Percentiles rank a stretch among this genome's conserved stretches.
phyloP scores from a whole-genome alignment of 1,140 invertebrate genomes.

The Eupristina koningsbergeri region DNA sequence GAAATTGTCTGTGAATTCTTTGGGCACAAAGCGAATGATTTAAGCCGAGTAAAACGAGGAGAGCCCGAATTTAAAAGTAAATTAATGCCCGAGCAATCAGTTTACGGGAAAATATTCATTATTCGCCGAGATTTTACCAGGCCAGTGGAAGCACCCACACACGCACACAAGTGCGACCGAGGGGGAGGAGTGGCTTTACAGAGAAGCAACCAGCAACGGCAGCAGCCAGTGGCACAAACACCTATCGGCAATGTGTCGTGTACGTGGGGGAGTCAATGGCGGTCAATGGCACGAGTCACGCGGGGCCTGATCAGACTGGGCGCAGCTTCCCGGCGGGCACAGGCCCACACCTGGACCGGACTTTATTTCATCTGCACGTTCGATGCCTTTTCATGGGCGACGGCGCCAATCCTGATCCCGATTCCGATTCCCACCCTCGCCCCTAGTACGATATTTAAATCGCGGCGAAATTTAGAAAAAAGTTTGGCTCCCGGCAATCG shows the following conservation, averaged over 20 bases:
- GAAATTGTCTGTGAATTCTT: too few relatives aligned
- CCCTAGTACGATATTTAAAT: too few relatives aligned
- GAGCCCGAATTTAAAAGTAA: not conserved
- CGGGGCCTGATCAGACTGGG: slow-evolving; percentile 64
- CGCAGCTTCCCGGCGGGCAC: not conserved
- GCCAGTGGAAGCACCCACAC: not conserved
- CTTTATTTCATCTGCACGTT: not conserved
- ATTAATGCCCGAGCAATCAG: not conserved
- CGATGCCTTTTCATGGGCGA: not conserved
- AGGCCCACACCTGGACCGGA: slow-evolving; percentile 33
- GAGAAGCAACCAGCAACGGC: slow-evolving; percentile 30
- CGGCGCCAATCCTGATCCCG: too few relatives aligned
- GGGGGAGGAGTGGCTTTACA: slow-evolving; percentile 1
- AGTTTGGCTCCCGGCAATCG: not conserved
- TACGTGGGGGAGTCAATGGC: slow-evolving; percentile 70
- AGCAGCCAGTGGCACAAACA: slow-evolving; percentile 50
- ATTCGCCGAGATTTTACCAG: not conserved
- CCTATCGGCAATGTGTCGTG: slow-evolving; percentile 55
- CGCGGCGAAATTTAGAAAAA: slow-evolving; percentile 24
- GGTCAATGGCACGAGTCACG: slow-evolving; percentile 71
- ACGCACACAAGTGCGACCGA: not conserved
- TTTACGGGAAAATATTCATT: not conserved
- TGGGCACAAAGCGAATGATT: not conserved
- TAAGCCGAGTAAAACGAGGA: not conserved
- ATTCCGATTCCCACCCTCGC: too few relatives aligned